These are phyloP conservation scores for Biston betularia DNA, from an alignment of 2,888 invertebrate species.

Conservation along the genomic window DNA sequence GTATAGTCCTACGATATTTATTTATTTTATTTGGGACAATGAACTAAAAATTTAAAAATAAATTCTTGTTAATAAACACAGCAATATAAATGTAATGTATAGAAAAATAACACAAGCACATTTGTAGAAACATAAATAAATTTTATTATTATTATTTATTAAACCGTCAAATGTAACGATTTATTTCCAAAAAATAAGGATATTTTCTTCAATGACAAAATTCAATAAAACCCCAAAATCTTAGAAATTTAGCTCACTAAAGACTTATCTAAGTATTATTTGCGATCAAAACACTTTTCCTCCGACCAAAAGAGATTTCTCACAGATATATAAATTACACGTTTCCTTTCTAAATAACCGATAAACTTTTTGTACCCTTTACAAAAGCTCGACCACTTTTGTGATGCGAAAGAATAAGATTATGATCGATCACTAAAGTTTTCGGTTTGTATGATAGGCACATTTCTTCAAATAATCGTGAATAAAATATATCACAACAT, in stretches of 20 bases:
- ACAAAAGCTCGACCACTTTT: constrained; percentile 23
- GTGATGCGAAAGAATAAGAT: constrained; percentile 29
- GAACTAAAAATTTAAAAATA: no score
- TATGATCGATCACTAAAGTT: constrained; percentile 34
- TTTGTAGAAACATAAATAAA: no score
- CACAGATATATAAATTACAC: constrained; percentile 20
- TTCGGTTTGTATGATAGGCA: constrained; percentile 25
- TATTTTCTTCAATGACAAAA: no score
- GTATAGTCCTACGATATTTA: no score
- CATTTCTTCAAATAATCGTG: constrained; percentile 24
- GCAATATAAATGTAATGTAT: no score
- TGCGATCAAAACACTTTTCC: constrained; percentile 6
- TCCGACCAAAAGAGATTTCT: constrained; percentile 18
- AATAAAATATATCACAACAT: constrained; percentile 24
- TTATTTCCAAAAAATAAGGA: no score
- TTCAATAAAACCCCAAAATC: background rate
- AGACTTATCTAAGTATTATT: background rate
- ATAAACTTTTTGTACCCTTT: constrained; percentile 33
- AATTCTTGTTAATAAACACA: no score
- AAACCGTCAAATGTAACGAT: no score
- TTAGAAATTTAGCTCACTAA: background rate
- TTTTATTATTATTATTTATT: no score
- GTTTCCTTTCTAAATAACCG: constrained; percentile 24
- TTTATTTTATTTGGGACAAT: no score
- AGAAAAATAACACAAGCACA: no score